phyloP scores from a whole-genome alignment of 2,113 vertebrate species.

The Platycercus adscitus region DNA sequence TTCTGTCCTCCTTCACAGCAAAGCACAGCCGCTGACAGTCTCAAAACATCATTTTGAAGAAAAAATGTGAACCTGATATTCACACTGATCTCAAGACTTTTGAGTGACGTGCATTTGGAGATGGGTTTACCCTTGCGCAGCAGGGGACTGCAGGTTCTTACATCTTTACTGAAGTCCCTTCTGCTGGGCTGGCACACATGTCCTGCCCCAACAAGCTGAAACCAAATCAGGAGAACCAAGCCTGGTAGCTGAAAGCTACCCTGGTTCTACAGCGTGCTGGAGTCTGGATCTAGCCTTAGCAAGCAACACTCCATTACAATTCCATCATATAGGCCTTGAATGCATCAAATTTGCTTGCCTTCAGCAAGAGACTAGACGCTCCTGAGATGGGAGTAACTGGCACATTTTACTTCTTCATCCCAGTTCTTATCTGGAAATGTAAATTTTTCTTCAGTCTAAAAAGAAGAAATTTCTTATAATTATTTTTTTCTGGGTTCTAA shows the following conservation, averaged over 20 bases:
- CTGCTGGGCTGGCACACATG: neutral
- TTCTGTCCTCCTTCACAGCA: neutral
- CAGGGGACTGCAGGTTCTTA: fast-evolving
- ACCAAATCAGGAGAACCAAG: neutral
- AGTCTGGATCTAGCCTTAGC: neutral
- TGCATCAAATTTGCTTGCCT: neutral
- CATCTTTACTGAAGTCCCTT: neutral
- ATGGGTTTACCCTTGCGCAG: neutral
- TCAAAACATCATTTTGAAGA: neutral
- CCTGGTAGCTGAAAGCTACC: neutral
- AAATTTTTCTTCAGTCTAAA: neutral
- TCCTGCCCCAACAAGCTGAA: neutral
- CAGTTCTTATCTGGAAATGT: neutral
- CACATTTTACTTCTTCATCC: neutral
- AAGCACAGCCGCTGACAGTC: fast-evolving
- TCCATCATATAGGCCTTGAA: neutral
- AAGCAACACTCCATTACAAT: neutral
- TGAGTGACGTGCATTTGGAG: fast-evolving
- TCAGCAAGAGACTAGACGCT: neutral
- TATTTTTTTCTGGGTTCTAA: neutral
- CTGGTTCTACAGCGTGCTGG: neutral
- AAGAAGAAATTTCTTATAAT: neutral
- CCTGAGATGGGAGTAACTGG: neutral
- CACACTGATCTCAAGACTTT: neutral
- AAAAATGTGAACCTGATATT: neutral